Evolutionary conservation across 1,140 invertebrate genomes (phyloP), one percentile per base, ranked within the genome.

Genomic region (Dendroctonus valens): DNA sequence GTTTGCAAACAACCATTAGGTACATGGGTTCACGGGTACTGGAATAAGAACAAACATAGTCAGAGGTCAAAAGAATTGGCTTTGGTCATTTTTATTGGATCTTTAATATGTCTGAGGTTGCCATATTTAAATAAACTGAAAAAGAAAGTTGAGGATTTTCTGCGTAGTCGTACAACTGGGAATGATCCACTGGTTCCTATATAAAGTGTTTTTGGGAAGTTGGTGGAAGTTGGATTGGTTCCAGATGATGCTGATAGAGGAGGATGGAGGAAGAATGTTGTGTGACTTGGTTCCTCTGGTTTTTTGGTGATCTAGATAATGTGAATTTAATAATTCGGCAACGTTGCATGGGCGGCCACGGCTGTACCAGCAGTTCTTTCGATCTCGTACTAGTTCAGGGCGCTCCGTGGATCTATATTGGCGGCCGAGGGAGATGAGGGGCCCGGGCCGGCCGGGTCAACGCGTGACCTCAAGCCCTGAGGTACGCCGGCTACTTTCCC

Each of bases 401-500:
- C 72, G 62, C 70, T 69, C 70, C 67, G 74, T 69, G 75, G 75
- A 77, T 77, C 74, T 77, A 73, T 76, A 75, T 75, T 72, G 74
- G 46, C 60, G 70, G 71, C 62, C 68, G 68, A 55, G 71, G 57
- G 70, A 67, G 67, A 70, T 49, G 64, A 51, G 67, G 69, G 67
- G 55, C 49, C 40, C 51, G 55, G 61, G 61, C 65, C 69, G 71
- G 70, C 68, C 74, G 74, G 76, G 77, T 78, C 77, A 78, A 69
- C 74, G 71, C 75, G 75, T 78, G 77, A 78, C 77, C 77, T 78
- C 75, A 76, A 75, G 77, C 76, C 74, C 71, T 77, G 77, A 76
- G 77, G 76, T 77, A 78, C 73, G 73, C 75, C 74, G 74, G 75
- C 77, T 78, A 78, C 77, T 78, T 78, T 78, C 77, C 77, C 77